phyloP scores from a whole-genome alignment of 2,113 vertebrate species.

The Tamias sibiricus region DNA sequence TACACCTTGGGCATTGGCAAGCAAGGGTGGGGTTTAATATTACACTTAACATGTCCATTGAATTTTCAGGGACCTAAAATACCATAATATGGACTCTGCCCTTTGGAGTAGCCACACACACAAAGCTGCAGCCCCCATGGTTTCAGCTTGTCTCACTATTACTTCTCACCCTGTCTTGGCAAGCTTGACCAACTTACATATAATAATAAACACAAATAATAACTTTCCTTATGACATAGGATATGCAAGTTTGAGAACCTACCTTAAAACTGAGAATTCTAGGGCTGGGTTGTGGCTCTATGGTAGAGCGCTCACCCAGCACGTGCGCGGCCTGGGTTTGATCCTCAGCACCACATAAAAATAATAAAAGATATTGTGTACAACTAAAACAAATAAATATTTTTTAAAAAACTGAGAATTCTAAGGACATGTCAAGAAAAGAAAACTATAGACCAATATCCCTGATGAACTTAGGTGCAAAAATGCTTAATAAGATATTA shows the following conservation, averaged over 20 bases:
- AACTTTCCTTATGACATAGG: neutral
- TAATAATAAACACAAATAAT: neutral
- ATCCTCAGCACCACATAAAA: too few species aligned
- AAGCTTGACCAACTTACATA: neutral
- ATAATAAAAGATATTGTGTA: too few species aligned
- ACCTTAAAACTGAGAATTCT: conserved; percentile 3
- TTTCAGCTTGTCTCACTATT: neutral
- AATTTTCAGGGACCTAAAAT: neutral
- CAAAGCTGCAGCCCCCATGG: neutral
- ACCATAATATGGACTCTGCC: neutral
- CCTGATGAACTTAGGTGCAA: too few species aligned
- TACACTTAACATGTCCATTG: neutral
- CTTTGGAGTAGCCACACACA: neutral
- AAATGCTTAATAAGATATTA: too few species aligned
- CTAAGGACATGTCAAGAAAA: neutral
- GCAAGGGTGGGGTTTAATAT: neutral
- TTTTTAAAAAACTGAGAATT: neutral
- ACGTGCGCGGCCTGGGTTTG: too few species aligned
- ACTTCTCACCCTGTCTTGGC: neutral
- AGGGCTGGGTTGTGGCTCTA: too few species aligned
- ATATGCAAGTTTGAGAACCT: neutral
- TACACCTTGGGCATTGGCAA: neutral
- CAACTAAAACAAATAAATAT: too few species aligned
- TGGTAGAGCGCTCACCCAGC: too few species aligned
- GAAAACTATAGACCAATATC: too few species aligned